A percentile compares a stretch with the other conserved stretches of the same genome.
Evolutionary conservation across 2,113 vertebrate species (phyloP).

Genomic region (Trogon surrucura): DNA sequence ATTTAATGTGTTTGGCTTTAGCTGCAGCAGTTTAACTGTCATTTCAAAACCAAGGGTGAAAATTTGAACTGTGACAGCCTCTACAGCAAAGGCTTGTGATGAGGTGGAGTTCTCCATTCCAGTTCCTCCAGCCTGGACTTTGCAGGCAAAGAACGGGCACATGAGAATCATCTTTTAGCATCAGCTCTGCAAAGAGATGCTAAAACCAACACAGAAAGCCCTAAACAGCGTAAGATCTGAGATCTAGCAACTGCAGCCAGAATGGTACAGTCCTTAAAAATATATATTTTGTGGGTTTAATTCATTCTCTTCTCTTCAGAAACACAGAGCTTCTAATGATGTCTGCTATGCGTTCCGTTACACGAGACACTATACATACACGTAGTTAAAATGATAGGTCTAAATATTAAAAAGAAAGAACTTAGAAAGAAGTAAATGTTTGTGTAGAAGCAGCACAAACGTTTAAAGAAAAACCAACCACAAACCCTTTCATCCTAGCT

Average conservation of each 20-base stretch:
- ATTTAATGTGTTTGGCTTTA: background rate
- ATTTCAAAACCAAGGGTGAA: background rate
- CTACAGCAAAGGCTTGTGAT: background rate
- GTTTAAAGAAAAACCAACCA: background rate
- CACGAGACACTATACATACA: background rate
- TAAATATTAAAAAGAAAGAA: background rate
- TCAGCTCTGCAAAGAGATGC: background rate
- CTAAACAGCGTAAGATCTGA: background rate
- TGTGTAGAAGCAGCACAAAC: background rate
- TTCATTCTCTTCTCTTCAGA: background rate
- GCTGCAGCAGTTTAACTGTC: background rate
- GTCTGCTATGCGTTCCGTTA: background rate
- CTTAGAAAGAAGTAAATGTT: background rate
- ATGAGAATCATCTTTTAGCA: background rate
- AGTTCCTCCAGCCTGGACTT: background rate
- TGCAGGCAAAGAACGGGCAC: background rate
- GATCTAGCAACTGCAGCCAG: background rate
- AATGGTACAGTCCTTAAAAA: background rate
- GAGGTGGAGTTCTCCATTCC: background rate
- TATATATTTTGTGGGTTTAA: rapidly evolving
- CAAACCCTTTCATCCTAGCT: background rate
- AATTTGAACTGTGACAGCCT: background rate
- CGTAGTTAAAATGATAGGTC: background rate
- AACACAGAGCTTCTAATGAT: background rate
- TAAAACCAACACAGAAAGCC: background rate